Conservation (phyloP, 2,113 vertebrate genomes). For the Gobius niger region DNA sequence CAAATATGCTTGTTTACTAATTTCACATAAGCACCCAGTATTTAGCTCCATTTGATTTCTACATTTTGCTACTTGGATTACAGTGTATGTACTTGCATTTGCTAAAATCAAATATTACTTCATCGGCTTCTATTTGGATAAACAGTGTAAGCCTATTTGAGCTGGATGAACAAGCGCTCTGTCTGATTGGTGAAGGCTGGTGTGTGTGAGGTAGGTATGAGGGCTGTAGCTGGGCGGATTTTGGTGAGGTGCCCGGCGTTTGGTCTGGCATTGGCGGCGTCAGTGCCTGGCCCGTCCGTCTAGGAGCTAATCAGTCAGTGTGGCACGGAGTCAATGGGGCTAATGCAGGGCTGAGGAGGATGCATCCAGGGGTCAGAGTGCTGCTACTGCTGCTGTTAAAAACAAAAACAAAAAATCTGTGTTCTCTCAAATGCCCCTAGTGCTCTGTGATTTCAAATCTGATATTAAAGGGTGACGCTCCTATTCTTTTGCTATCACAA, state of each 20-base stretch:
- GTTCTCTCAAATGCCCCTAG: too few species aligned
- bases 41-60: slow-evolving; percentile 38
- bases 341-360: slow-evolving; percentile 27
- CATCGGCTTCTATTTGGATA: not conserved
- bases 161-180: slow-evolving; percentile 4
- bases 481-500: too few species aligned
- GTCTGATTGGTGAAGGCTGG: slow-evolving; percentile 1
- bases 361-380: slow-evolving; percentile 45
- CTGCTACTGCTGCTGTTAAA: slow-evolving; percentile 8
- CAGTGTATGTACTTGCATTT: slow-evolving; percentile 34
- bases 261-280: slow-evolving; percentile 28
- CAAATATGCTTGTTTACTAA: slow-evolving; percentile 54
- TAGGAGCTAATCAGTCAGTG: slow-evolving; percentile 47
- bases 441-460: too few species aligned
- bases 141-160: slow-evolving; percentile 11
- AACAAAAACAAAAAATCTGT: too few species aligned
- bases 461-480: too few species aligned
- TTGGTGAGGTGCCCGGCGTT: slow-evolving; percentile 21
- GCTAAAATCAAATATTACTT: slow-evolving; percentile 10
- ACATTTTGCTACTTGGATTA: slow-evolving; percentile 18
- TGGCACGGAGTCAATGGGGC: slow-evolving; percentile 50
- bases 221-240: slow-evolving; percentile 21
- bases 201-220: not conserved
- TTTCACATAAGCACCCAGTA: slow-evolving; percentile 41
- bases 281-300: slow-evolving; percentile 31